A percentile compares a stretch with the other conserved stretches of the same genome.
These are phyloP conservation scores for Turritopsis rubra DNA, from an alignment of 30 jellyfish, hydroid and myxozoan genomes.

Conservation along the genomic window DNA sequence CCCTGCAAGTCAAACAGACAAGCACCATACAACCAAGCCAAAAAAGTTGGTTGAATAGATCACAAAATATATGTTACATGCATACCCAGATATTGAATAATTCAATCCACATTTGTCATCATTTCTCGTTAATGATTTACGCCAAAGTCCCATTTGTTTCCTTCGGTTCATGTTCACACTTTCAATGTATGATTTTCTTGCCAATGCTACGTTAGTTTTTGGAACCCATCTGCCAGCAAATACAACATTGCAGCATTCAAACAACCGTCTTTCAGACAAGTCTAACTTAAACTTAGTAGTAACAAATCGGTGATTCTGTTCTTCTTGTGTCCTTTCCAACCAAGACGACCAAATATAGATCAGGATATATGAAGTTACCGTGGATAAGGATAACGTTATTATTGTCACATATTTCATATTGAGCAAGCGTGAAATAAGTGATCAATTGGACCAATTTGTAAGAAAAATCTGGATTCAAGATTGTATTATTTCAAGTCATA, in stretches of 20 bases:
- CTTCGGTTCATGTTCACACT: background rate
- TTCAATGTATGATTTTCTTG: background rate
- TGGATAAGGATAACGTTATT: background rate
- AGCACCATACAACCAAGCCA: too few relatives aligned
- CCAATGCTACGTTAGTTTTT: background rate
- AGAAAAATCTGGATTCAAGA: too few relatives aligned
- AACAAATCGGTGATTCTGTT: background rate
- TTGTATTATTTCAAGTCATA: too few relatives aligned
- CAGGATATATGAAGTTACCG: background rate
- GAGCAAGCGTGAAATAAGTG: too few relatives aligned
- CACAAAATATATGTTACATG: too few relatives aligned
- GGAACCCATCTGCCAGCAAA: constrained; percentile 15
- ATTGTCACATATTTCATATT: background rate
- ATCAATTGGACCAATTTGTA: too few relatives aligned
- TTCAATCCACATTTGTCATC: constrained; percentile 1
- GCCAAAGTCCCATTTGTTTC: background rate
- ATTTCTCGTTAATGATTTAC: background rate
- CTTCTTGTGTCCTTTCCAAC: background rate
- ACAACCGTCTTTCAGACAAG: background rate
- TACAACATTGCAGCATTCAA: background rate
- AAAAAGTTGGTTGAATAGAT: too few relatives aligned
- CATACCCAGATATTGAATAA: background rate
- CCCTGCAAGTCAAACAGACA: too few relatives aligned
- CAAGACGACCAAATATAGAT: background rate
- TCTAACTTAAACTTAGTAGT: background rate